These are phyloP conservation scores for Halcyon chelicuti DNA, from an alignment of 2,797 vertebrate genomes.

Conservation along the genomic window DNA sequence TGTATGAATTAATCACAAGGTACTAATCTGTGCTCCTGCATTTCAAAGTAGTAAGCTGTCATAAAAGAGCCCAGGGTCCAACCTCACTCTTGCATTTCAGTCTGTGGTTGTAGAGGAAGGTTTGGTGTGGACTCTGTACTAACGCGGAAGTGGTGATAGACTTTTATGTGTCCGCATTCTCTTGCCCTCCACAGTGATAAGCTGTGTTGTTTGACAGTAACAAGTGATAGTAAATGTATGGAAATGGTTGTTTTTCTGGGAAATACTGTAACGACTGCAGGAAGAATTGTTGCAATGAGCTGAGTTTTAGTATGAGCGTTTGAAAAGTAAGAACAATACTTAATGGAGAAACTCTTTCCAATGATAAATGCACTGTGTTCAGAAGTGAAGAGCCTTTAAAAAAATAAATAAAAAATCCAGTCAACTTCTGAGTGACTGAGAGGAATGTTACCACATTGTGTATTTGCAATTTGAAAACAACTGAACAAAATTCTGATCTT, in stretches of 20 bases:
- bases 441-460: not conserved
- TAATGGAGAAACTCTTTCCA: not conserved
- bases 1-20: rapidly evolving
- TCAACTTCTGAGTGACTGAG: not conserved
- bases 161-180: not conserved
- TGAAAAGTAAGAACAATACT: not conserved
- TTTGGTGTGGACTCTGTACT: not conserved
- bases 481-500: not conserved
- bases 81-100: not conserved
- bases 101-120: not conserved
- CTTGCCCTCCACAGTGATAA: not conserved
- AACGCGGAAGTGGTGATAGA: not conserved
- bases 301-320: not conserved
- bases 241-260: not conserved
- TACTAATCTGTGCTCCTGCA: not conserved
- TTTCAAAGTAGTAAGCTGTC: not conserved
- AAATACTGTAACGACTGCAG: not conserved
- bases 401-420: no score
- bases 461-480: not conserved
- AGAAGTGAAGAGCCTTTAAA: not conserved
- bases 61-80: not conserved
- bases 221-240: not conserved
- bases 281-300: not conserved
- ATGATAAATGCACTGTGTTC: not conserved
- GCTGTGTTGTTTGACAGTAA: not conserved